Evolutionary conservation across 2,888 invertebrate species (phyloP), one percentile per base, ranked within the genome.

Genomic region (Ophion costatus): DNA sequence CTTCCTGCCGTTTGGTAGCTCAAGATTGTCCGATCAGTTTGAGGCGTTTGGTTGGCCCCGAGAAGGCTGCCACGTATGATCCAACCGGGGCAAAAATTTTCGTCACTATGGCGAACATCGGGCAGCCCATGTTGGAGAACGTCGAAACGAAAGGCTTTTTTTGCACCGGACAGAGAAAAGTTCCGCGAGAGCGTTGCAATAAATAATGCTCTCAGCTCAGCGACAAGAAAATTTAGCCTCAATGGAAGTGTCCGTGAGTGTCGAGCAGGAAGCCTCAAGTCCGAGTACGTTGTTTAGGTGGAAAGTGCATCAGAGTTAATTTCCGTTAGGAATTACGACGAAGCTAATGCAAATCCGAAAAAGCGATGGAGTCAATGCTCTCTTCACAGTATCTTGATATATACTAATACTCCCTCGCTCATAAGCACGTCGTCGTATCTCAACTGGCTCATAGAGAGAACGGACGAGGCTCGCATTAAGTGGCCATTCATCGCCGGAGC

Each of bases 361-460:
- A 63, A 74, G 76, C 82, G 75, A 82, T 85, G 71, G 76, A 82
- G 71, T 80, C 76, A 82, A 85, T 85, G 82, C 80, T 80, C 82
- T 77, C 71, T 78, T 69, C 63, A 45, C 76, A 73, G 56, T 74
- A 80, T 38, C 57, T 82, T 75, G 80, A 80, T 80, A 67, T 67
- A 80, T 74, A 79, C 79, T 85, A 59, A 82, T 85, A 85, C 85
- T 83, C 84, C 71, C 84, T 75, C 82, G 70, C 83, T 87, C 83
- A 81, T 88, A 89, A 90, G 88, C 89, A 86, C 87, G 88, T 89
- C 88, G 89, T 88, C 88, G 83, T 88, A 88, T 86, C 88, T 89
- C 89, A 90, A 89, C 90, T 87, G 88, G 64, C 86, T 83, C 86
- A 45, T 85, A 85, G 82, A 80, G 82, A 73, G 81, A 81, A 84